Base-by-base conservation (phyloP, 2,113 vertebrate genomes). In the Chloroceryle aenea region DNA sequence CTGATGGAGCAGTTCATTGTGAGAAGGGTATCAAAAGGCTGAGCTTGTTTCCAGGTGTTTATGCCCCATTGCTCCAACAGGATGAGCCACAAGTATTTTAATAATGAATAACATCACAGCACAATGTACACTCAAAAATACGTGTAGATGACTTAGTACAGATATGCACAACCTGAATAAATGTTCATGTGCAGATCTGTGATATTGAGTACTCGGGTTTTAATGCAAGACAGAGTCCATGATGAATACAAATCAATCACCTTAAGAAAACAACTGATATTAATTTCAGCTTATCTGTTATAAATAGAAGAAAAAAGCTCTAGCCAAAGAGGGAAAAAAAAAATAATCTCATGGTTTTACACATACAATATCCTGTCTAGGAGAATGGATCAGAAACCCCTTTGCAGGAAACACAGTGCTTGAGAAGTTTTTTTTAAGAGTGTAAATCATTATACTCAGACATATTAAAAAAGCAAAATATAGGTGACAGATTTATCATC, bases 41-140 rank as follows among this genome's bases (percentile, higher is more conserved):
- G 61, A 84, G 42, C 38, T 84, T 81, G 43, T 74, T 71, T 89
- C 38, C 52, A 87, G 56, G 56, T 1, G 4, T 67, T 92, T 85
- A 72, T 12, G 38, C 84, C 56, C 34, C 32, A 85, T 32, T 0
- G 5, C 52, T 81, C 38, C 56, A 92, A 81, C 1, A 93, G 38
- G 61, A 69, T 42, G 14, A 86, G 34, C 2, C 20, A 94, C 81
- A 34, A 69, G 21, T 56, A 76, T 91, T 90, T 94, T 48, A 88
- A 88, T 79, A 95, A 82, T 21, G 21, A 94, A n/a, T 79, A 97
- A 69, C 36, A 94, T 61, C 58, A 83, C 36, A 88, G 55, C 50
- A 80, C 71, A 58, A 36, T 10, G 36, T 62, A 83, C 58, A 73
- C 26, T 88, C 53, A 82, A 63, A 90, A 84, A 71, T 19, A 63